Evolutionary conservation across 2,113 vertebrate genomes (phyloP).

Genomic region (Crotalus helleri): DNA sequence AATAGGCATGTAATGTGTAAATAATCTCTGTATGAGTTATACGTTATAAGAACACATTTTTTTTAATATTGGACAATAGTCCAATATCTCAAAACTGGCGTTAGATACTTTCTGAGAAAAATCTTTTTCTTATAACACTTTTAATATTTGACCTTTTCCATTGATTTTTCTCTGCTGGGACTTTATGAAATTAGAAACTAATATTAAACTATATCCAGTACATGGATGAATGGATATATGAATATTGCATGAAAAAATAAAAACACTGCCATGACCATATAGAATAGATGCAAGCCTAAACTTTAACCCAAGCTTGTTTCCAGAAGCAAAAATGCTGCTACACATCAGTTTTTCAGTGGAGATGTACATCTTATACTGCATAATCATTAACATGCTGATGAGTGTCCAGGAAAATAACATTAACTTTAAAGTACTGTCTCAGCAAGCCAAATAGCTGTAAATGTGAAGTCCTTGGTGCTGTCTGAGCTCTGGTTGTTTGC

Average conservation of each 20-base stretch:
- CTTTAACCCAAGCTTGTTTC: not conserved
- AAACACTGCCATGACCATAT: not conserved
- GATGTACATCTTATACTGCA: not conserved
- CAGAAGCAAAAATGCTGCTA: not conserved
- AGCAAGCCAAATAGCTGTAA: not conserved
- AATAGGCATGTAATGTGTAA: not conserved
- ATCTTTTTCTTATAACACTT: conserved; percentile 5
- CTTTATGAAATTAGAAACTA: not conserved
- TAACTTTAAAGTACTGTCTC: not conserved
- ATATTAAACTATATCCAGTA: not conserved
- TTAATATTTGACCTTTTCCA: not conserved
- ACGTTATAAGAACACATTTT: conserved; percentile 6
- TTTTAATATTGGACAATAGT: not conserved
- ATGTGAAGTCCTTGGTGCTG: not conserved
- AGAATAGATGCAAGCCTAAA: not conserved
- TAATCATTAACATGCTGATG: not conserved
- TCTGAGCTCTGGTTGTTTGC: not conserved
- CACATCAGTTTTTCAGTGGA: not conserved
- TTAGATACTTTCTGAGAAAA: not conserved
- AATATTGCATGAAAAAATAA: conserved; percentile 18
- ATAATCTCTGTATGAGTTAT: not conserved
- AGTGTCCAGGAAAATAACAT: not conserved
- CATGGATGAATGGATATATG: not conserved
- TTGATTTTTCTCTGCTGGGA: conserved; percentile 1
- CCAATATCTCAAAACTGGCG: not conserved